Evolutionary conservation across 2,888 invertebrate genomes (phyloP).

Genomic region (Drosophila merina): DNA sequence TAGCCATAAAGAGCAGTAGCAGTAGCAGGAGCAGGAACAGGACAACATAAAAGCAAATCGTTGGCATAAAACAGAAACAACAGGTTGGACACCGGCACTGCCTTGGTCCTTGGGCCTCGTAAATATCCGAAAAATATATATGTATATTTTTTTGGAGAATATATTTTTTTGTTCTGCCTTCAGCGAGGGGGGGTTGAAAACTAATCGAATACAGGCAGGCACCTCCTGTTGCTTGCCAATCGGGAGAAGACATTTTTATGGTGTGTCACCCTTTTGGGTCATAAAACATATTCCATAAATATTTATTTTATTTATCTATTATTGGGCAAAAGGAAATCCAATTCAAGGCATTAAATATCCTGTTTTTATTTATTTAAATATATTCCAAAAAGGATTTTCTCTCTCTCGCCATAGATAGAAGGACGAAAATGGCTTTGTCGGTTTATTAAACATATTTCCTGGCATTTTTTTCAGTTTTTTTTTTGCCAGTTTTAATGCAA

Average conservation of each 20-base stretch:
- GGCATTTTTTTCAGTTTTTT: constrained; percentile 9
- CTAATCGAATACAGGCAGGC: not conserved
- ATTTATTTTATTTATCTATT: constrained; percentile 28
- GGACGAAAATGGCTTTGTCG: constrained; percentile 54
- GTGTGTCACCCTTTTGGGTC: constrained; percentile 1
- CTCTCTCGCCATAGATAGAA: constrained; percentile 4
- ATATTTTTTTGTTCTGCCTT: not conserved
- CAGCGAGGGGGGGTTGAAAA: constrained; percentile 5
- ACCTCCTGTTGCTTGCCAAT: not conserved
- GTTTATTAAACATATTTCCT: constrained; percentile 61
- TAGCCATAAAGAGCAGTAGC: constrained; percentile 3
- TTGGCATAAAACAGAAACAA: constrained; percentile 53
- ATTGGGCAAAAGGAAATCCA: constrained; percentile 7
- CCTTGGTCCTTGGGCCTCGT: not conserved
- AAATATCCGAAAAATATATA: constrained; percentile 8
- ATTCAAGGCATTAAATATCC: not conserved
- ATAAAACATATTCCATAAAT: constrained; percentile 25
- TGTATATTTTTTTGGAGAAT: constrained; percentile 23
- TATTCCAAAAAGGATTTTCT: not conserved
- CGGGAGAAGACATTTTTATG: too few species aligned
- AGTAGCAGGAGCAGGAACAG: not conserved
- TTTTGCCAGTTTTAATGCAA: constrained; percentile 49
- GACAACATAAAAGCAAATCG: constrained; percentile 41
- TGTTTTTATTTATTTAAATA: not conserved
- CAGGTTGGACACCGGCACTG: constrained; percentile 48